Evolutionary conservation across 2,888 invertebrate genomes (phyloP), one percentile per base, ranked within the genome.

Genomic region (Uloborus plumipes): DNA sequence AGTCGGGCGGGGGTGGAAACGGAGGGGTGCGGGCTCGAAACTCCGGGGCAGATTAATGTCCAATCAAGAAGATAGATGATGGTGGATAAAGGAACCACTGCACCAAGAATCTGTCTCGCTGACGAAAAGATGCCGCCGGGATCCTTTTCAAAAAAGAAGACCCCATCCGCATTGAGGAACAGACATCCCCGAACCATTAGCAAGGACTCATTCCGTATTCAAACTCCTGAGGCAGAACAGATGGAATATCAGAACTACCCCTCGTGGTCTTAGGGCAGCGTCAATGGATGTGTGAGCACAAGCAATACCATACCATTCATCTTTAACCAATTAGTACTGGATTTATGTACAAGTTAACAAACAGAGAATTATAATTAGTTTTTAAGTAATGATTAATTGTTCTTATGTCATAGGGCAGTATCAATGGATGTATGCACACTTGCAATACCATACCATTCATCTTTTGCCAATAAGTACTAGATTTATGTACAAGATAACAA

Each of bases 61-160:
- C 76, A 82, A 82, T 76, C 81, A 82, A 61, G 65, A 82, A 82
- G 81, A 82, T 75, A 76, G 75, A 82, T 82, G 81, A 71, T 72
- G 76, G n/a, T 11, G 76, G 81, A 82, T 75, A 81, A 75, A 74
- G 66, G 81, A 71, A 76, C 81, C 81, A 71, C 58, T 74, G 80
- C 74, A 70, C 66, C 70, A 65, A 65, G 70, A 64, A 65, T 70
- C 77, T 70, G 77, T 59, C 61, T 22, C 55, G 47, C 51, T 49
- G 70, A 70, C 70, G 67, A 67, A 80, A 80, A 79, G 78, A 77
- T 77, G 77, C 66, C 22, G 51, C 22, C 20, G 51, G 51, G 49
- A 49, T 65, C 65, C 55, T 55, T 26, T 55, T 47, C 47, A n/a
- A 16, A 53, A 53, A 18, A 39, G 11, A 39, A 39, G 39, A 7